Evolutionary conservation across 2,888 invertebrate species (phyloP).

Genomic region (Poecilus cupreus): DNA sequence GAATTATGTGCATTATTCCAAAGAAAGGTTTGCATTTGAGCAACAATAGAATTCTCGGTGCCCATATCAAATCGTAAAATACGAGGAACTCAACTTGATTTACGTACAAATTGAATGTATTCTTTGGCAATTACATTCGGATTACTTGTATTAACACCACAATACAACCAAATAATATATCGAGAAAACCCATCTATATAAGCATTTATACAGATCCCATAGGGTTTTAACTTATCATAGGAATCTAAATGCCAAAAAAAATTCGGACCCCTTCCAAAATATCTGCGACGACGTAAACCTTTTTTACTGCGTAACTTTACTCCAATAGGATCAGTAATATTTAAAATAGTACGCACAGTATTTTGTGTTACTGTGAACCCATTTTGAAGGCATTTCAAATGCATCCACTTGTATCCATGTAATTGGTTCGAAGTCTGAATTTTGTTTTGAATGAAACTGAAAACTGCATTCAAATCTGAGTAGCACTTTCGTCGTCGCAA

Average conservation of each 20-base stretch:
- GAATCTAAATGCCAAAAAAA: conserved; percentile 60
- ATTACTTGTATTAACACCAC: conserved; percentile 47
- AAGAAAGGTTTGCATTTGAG: conserved; percentile 46
- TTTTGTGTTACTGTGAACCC: conserved; percentile 6
- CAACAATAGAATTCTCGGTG: conserved; percentile 58
- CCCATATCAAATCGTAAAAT: conserved; percentile 57
- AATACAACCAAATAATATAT: conserved; percentile 58
- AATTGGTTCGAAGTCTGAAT: not conserved
- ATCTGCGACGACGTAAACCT: conserved; percentile 32
- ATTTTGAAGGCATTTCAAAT: conserved; percentile 33
- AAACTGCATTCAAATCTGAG: not conserved
- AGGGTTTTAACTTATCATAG: conserved; percentile 61
- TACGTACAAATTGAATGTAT: conserved; percentile 36
- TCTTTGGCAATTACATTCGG: conserved; percentile 53
- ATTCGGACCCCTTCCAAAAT: conserved; percentile 57
- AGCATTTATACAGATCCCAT: conserved; percentile 57
- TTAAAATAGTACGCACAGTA: not conserved
- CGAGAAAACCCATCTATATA: conserved; percentile 60
- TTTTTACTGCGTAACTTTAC: not conserved
- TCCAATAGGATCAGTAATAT: conserved; percentile 14
- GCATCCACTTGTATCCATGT: conserved; percentile 48
- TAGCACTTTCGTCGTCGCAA: conserved; percentile 12
- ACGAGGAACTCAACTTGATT: conserved; percentile 45
- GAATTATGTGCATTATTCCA: not conserved
- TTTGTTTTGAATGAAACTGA: conserved; percentile 3